Evolutionary conservation across 35 echinoderm and acorn worm genomes (phyloP).

Genomic region (Stichopus chloronotus): DNA sequence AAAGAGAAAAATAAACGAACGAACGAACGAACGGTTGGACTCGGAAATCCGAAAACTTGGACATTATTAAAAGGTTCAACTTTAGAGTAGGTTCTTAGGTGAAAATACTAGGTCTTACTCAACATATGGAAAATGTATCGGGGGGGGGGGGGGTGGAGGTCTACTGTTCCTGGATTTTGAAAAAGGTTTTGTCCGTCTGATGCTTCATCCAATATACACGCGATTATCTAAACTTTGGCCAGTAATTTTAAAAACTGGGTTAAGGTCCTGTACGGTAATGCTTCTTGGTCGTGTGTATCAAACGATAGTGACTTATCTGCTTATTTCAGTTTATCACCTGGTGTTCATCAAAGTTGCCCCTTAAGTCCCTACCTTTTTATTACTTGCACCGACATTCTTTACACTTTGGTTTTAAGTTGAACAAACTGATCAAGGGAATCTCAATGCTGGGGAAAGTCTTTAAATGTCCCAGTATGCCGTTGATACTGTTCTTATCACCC

Average conservation of each 20-base stretch:
- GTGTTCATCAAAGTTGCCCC: neutral
- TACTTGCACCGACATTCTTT: neutral
- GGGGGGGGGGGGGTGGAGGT: neutral
- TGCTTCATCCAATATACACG: neutral
- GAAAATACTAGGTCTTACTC: neutral
- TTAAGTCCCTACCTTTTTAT: neutral
- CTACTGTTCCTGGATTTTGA: neutral
- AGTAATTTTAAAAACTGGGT: constrained; percentile 13
- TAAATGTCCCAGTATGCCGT: neutral
- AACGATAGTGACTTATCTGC: neutral
- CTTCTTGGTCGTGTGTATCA: neutral
- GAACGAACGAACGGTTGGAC: no score
- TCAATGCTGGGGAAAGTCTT: neutral
- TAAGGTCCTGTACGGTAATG: constrained; percentile 11
- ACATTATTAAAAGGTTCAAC: neutral
- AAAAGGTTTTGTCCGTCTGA: neutral
- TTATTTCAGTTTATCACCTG: neutral
- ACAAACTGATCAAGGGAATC: neutral
- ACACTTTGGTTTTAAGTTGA: neutral
- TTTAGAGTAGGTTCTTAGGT: neutral
- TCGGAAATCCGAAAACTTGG: no score
- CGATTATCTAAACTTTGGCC: neutral
- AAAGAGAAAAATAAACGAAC: no score
- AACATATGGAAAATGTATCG: neutral
- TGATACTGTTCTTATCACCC: neutral